These are phyloP conservation scores for Drosophila kambysellisi DNA, from an alignment of 2,888 invertebrate genomes.

Conservation along the genomic window DNA sequence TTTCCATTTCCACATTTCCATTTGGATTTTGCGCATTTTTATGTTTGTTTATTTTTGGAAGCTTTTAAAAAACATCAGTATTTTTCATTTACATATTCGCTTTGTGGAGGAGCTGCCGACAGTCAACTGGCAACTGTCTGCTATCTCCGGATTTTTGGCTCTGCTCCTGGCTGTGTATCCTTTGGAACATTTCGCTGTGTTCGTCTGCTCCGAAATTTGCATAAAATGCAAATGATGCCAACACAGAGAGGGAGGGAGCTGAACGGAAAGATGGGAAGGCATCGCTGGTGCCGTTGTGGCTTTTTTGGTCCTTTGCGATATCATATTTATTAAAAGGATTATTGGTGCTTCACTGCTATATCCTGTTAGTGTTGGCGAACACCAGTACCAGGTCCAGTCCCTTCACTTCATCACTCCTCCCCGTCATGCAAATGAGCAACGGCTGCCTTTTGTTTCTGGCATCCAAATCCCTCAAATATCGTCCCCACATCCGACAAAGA, in stretches of 20 bases:
- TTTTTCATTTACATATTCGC: conserved; percentile 79
- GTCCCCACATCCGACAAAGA: neutral
- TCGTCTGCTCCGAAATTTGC: conserved; percentile 79
- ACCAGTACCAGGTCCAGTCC: conserved; percentile 20
- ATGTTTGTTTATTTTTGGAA: conserved; percentile 78
- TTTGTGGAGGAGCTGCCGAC: conserved; percentile 55
- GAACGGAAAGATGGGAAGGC: conserved; percentile 35
- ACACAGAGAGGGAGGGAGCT: conserved; percentile 22
- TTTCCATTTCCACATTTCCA: conserved; percentile 51
- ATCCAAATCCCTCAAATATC: neutral
- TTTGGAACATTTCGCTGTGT: conserved; percentile 65
- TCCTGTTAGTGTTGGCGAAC: conserved; percentile 79
- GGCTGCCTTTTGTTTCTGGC: conserved; percentile 76
- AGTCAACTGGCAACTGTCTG: conserved; percentile 17
- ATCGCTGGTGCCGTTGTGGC: conserved; percentile 60
- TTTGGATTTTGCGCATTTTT: conserved; percentile 71
- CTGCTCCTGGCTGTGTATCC: conserved; percentile 52
- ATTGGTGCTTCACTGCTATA: conserved; percentile 83
- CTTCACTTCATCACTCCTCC: neutral
- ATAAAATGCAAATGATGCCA: conserved; percentile 84
- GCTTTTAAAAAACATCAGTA: conserved; percentile 81
- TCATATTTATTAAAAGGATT: conserved; percentile 85
- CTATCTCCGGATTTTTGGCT: conserved; percentile 7
- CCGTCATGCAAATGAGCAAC: conserved; percentile 71
- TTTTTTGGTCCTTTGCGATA: conserved; percentile 83